Percentiles rank a stretch among this genome's conserved stretches.
phyloP scores from a whole-genome alignment of 2,888 invertebrate species.

The Xestia c-nigrum region DNA sequence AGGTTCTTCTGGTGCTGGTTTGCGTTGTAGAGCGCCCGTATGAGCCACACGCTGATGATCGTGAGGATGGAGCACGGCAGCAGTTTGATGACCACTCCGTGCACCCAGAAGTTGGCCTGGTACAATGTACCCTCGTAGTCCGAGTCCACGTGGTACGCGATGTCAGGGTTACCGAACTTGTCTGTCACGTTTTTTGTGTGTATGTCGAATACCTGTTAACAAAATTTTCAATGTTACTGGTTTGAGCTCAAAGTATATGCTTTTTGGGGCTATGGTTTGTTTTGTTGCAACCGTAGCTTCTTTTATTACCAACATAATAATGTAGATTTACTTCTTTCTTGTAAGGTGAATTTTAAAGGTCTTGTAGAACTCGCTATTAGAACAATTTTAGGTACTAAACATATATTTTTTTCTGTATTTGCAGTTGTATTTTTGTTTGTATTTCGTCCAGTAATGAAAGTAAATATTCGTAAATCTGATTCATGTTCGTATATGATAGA shows the following conservation, averaged over 20 bases:
- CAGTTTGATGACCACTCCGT: conserved; percentile 94
- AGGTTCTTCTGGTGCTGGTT: conserved; percentile 94
- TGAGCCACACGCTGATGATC: conserved; percentile 93
- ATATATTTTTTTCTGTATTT: neutral
- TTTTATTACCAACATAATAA: neutral
- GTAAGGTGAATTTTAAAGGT: too few relatives aligned
- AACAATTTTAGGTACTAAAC: neutral
- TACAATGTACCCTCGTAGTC: conserved; percentile 91
- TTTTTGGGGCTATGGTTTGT: neutral
- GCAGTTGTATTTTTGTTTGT: neutral
- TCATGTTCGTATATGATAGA: neutral
- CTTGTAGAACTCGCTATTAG: too few relatives aligned
- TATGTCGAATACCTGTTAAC: conserved; percentile 85
- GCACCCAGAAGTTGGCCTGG: conserved; percentile 95
- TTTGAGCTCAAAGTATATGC: neutral
- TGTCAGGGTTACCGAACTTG: conserved; percentile 81
- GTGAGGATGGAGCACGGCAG: conserved; percentile 95
- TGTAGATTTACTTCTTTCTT: neutral
- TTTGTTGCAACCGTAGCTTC: neutral
- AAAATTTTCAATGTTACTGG: conserved; percentile 31
- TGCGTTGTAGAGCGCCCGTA: conserved; percentile 93
- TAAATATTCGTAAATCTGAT: neutral
- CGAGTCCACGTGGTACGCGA: conserved; percentile 88
- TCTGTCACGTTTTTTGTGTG: conserved; percentile 87
- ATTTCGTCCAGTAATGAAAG: neutral